phyloP scores from a whole-genome alignment of 92 coral and sea anemone species.

The Montipora capitata region DNA sequence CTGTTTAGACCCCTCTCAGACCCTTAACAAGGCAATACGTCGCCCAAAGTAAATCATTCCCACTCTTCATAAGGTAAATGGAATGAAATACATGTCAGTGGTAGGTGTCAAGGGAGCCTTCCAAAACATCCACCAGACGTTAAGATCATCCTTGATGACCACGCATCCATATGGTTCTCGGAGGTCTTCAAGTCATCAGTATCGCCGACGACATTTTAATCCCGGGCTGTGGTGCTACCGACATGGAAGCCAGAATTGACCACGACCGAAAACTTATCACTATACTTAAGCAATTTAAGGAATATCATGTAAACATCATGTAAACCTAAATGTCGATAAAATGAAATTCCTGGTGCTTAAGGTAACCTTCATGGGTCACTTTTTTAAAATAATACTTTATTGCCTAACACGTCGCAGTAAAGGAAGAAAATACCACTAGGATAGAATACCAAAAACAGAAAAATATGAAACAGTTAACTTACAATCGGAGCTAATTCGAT shows the following conservation, averaged over 20 bases:
- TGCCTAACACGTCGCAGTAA: too few species aligned
- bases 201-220: constrained; percentile 34
- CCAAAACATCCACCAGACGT: background rate
- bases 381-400: too few species aligned
- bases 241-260: background rate
- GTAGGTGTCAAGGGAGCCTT: background rate
- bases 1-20: background rate
- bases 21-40: constrained; percentile 20
- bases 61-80: background rate
- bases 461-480: too few species aligned
- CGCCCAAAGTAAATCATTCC: constrained; percentile 4
- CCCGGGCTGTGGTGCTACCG: background rate
- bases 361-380: too few species aligned
- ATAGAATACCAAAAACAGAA: too few species aligned
- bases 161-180: background rate
- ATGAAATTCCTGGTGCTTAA: too few species aligned
- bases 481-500: too few species aligned
- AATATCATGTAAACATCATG: background rate
- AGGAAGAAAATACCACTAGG: too few species aligned
- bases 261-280: background rate
- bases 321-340: background rate
- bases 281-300: constrained; percentile 14
- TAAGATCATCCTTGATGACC: background rate
- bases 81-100: background rate
- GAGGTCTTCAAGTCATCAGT: background rate